Percentiles rank a stretch among this genome's conserved stretches.
Conservation (phyloP, 2,888 invertebrate species). For the Eupsilia transversa region DNA sequence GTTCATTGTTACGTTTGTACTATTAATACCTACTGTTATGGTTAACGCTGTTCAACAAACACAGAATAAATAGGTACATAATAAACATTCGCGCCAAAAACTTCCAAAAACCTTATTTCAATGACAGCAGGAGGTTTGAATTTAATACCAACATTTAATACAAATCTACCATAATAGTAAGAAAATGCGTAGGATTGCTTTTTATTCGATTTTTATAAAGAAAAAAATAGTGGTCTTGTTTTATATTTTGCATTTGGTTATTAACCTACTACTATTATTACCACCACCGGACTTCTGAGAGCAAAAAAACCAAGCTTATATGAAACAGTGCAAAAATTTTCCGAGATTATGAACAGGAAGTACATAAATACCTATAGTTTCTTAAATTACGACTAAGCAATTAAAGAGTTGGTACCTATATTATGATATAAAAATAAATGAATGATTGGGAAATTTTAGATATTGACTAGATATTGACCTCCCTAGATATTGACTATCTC, state of each 20-base stretch:
- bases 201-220: conserved; percentile 24
- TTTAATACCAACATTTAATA: conserved; percentile 37
- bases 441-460: too few species aligned
- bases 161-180: conserved; percentile 26
- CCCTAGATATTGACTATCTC: neutral
- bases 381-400: neutral
- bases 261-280: conserved; percentile 4
- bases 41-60: neutral
- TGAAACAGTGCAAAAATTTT: neutral
- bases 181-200: conserved; percentile 48
- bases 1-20: too few species aligned
- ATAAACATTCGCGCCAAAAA: conserved; percentile 18
- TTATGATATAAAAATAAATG: too few species aligned
- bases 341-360: conserved; percentile 11
- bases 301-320: neutral
- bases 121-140: conserved; percentile 40
- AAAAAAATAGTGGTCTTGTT: conserved; percentile 11
- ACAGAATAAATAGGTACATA: neutral
- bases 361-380: neutral
- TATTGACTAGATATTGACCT: too few species aligned
- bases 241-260: conserved; percentile 14
- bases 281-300: neutral
- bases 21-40: neutral
- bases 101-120: conserved; percentile 17
- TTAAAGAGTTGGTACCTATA: conserved; percentile 6